Evolutionary conservation across 1,140 invertebrate species (phyloP).

Genomic region (Dreissena polymorpha): DNA sequence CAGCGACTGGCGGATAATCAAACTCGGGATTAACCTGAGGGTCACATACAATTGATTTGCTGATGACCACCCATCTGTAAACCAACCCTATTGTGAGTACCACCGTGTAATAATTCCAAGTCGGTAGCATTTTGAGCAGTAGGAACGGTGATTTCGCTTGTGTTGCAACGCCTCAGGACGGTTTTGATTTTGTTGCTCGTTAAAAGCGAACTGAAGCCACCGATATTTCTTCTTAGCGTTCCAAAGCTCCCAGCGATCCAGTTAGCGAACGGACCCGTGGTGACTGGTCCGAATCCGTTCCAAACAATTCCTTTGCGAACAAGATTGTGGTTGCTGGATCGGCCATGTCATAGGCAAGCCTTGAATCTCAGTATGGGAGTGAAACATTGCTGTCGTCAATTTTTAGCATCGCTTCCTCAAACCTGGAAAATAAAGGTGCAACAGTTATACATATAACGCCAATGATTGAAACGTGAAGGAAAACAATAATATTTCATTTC

Average conservation of each 20-base stretch:
- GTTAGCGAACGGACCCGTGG: constrained; percentile 73
- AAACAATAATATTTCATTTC: neutral
- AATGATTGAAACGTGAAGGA: neutral
- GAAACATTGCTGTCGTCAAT: constrained; percentile 61
- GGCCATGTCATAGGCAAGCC: constrained; percentile 71
- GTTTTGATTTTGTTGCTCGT: constrained; percentile 9
- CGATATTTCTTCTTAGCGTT: constrained; percentile 49
- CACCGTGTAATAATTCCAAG: constrained; percentile 66
- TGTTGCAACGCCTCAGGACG: constrained; percentile 32
- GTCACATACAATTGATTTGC: constrained; percentile 23
- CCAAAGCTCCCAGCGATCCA: constrained; percentile 55
- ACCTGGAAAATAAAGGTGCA: constrained; percentile 40
- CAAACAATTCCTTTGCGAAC: constrained; percentile 74
- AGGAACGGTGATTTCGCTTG: constrained; percentile 36
- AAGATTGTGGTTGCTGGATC: constrained; percentile 74
- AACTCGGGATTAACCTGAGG: constrained; percentile 21
- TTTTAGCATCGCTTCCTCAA: constrained; percentile 61
- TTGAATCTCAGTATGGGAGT: constrained; percentile 78
- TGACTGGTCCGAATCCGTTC: constrained; percentile 77
- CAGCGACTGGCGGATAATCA: constrained; percentile 29
- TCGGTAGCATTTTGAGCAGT: constrained; percentile 46
- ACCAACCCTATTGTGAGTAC: constrained; percentile 65
- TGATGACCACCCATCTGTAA: constrained; percentile 64
- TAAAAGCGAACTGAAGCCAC: constrained; percentile 32
- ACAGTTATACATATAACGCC: too few species aligned